phyloP scores from a whole-genome alignment of 2,113 vertebrate genomes.

The Pterocles gutturalis region DNA sequence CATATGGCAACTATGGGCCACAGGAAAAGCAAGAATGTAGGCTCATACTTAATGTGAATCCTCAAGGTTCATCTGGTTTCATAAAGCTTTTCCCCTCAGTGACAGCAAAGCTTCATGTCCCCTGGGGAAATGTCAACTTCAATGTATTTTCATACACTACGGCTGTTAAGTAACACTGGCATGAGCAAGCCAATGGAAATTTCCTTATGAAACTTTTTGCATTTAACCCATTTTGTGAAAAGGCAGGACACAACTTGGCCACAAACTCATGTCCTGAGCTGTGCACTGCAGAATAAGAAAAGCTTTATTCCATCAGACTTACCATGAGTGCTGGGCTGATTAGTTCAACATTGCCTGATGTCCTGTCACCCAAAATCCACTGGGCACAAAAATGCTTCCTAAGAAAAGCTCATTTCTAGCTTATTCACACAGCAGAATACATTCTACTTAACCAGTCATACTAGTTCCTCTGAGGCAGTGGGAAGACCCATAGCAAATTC shows the following conservation, averaged over 20 bases:
- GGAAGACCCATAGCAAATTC: not conserved
- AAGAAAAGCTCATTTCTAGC: not conserved
- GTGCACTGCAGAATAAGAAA: not conserved
- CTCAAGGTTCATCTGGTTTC: not conserved
- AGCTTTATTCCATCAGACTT: conserved; percentile 11
- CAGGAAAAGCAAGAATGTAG: not conserved
- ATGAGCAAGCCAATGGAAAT: not conserved
- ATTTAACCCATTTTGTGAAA: not conserved
- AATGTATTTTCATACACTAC: not conserved
- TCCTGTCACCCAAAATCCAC: not conserved
- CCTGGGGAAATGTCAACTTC: not conserved
- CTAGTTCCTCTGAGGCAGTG: not conserved
- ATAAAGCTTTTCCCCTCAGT: not conserved
- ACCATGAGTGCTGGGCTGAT: not conserved
- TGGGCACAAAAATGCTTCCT: not conserved
- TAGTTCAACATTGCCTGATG: not conserved
- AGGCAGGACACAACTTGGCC: not conserved
- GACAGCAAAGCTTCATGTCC: not conserved
- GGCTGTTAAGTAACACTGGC: not conserved
- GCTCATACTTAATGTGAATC: not conserved
- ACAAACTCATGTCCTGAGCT: not conserved
- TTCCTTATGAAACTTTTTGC: not conserved
- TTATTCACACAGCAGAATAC: not conserved
- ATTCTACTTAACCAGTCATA: not conserved
- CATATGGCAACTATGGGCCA: not conserved